phyloP scores from a whole-genome alignment of 2,888 invertebrate species.

The Hymenopus coronatus region DNA sequence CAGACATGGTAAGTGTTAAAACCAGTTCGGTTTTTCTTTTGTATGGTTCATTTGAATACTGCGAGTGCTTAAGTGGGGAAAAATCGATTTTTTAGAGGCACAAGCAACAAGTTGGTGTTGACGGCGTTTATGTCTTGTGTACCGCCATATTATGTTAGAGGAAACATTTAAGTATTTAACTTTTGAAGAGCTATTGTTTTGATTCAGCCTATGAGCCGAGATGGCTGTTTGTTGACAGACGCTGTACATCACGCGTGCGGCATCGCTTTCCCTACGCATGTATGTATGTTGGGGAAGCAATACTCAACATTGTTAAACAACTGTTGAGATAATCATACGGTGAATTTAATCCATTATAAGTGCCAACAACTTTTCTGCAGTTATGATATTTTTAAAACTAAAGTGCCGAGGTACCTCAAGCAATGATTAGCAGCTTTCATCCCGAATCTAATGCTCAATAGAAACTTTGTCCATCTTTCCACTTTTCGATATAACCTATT shows the following conservation, averaged over 20 bases:
- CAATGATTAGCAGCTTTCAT: too few species aligned
- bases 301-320: too few species aligned
- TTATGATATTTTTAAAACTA: too few species aligned
- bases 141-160: background rate
- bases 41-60: background rate
- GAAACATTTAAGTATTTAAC: background rate
- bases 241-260: background rate
- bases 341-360: too few species aligned
- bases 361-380: too few species aligned
- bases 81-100: constrained; percentile 22
- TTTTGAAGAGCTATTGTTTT: background rate
- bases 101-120: constrained; percentile 46
- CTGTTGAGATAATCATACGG: too few species aligned
- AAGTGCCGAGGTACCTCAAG: too few species aligned
- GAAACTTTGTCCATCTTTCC: too few species aligned
- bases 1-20: constrained; percentile 67
- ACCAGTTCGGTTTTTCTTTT: background rate
- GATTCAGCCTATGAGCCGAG: too few species aligned
- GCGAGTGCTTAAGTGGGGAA: background rate
- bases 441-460: too few species aligned
- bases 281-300: too few species aligned
- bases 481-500: too few species aligned
- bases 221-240: background rate
- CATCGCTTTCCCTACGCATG: background rate
- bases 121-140: background rate